Conservation (phyloP, 2,888 invertebrate genomes). For the Metellina segmentata region DNA sequence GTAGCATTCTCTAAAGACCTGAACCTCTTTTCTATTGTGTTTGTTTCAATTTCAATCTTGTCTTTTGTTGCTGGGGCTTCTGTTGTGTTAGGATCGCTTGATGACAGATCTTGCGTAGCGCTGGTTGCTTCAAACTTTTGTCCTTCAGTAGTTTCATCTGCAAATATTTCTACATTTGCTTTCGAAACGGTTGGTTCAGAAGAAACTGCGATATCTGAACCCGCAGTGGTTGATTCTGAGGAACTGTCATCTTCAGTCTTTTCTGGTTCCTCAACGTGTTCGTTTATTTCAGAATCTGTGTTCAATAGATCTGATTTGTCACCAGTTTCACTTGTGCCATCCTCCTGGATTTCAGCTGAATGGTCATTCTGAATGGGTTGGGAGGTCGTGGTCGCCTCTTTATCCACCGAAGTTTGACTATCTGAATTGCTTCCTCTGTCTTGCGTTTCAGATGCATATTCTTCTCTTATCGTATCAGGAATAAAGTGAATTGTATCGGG, state of each 20-base stretch:
- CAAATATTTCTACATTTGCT: neutral
- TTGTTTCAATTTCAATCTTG: slow-evolving; percentile 21
- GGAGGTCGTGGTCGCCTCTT: neutral
- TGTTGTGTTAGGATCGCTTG: neutral
- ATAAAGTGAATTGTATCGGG: neutral
- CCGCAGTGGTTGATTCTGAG: neutral
- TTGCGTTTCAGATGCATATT: slow-evolving; percentile 2
- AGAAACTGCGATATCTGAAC: neutral
- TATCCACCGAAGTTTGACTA: neutral
- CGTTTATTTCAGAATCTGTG: slow-evolving; percentile 16
- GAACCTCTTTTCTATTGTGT: slow-evolving; percentile 25
- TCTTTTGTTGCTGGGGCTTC: neutral
- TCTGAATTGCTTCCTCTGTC: neutral
- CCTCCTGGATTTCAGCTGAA: neutral
- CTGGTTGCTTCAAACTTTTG: neutral
- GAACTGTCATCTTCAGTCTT: neutral
- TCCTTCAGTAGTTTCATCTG: neutral
- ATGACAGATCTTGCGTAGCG: neutral
- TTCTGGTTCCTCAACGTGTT: slow-evolving; percentile 13
- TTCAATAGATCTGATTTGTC: slow-evolving; percentile 24
- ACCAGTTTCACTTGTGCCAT: neutral
- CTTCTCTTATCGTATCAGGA: slow-evolving; percentile 24
- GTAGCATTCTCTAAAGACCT: slow-evolving; percentile 20
- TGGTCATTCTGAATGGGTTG: neutral
- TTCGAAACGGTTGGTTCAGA: neutral